A percentile compares a stretch with the other conserved stretches of the same genome.
These are phyloP conservation scores for Acanthisitta chloris DNA, from an alignment of 2,113 vertebrate species.

Conservation along the genomic window DNA sequence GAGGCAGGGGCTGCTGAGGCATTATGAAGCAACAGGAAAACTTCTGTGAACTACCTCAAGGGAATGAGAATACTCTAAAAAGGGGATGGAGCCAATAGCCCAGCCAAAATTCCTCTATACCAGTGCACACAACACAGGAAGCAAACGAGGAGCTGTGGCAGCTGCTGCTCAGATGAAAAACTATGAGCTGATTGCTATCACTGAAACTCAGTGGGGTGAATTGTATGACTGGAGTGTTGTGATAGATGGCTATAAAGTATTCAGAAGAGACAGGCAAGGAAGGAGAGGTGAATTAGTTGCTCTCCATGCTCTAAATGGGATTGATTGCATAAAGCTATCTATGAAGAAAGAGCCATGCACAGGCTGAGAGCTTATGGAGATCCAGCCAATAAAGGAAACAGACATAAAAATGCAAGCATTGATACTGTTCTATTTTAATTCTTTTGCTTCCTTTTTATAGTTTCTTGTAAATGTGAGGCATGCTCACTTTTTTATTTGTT, in stretches of 20 bases:
- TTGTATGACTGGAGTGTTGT: background rate
- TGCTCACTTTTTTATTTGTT: no score
- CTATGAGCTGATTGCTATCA: background rate
- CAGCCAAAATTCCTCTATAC: background rate
- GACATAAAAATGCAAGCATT: background rate
- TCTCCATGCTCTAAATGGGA: background rate
- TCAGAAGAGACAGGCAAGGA: background rate
- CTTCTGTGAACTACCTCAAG: fast-evolving
- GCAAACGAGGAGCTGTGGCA: background rate
- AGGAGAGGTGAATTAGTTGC: background rate
- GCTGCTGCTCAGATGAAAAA: background rate
- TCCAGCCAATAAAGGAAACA: background rate
- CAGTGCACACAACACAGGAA: background rate
- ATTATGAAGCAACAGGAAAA: background rate
- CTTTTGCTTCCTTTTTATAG: background rate
- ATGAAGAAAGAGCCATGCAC: background rate
- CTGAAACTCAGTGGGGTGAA: background rate
- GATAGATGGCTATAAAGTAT: background rate
- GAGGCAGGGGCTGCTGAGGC: background rate
- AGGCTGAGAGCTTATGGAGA: background rate
- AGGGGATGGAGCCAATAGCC: fast-evolving
- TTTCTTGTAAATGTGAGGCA: background rate
- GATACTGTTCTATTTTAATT: background rate
- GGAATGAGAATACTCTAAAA: background rate
- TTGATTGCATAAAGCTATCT: background rate